A percentile compares a stretch with the other conserved stretches of the same genome.
These are phyloP conservation scores for Tadarida brasiliensis DNA, from an alignment of 2,797 vertebrate genomes.

Conservation along the genomic window DNA sequence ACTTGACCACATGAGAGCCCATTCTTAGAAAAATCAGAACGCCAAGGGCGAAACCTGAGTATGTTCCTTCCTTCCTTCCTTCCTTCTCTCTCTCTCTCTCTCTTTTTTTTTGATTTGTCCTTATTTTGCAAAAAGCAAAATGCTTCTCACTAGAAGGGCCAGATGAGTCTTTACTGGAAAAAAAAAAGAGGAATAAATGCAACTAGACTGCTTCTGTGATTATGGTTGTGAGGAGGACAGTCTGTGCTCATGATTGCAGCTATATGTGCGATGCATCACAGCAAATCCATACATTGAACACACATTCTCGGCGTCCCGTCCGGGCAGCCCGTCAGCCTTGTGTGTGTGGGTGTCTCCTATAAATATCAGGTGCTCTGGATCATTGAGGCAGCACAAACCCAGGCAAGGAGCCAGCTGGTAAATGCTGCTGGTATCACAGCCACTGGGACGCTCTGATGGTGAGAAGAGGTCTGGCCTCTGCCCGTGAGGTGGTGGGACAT, in stretches of 20 bases:
- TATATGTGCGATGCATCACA: background rate
- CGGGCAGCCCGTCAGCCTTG: fast-evolving
- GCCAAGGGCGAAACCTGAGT: background rate
- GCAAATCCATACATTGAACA: background rate
- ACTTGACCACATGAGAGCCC: background rate
- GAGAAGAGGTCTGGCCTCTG: background rate
- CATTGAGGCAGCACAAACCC: background rate
- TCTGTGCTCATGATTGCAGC: background rate
- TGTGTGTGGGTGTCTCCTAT: background rate
- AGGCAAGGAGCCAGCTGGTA: background rate
- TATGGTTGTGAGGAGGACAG: background rate
- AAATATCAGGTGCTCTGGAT: background rate
- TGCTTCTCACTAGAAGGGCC: constrained; percentile 49
- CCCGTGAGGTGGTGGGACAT: fast-evolving
- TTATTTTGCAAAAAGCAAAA: constrained; percentile 70
- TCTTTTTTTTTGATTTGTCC: constrained; percentile 10
- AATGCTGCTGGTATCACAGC: no score
- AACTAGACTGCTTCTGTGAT: background rate
- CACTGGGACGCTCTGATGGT: no score
- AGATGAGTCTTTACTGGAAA: background rate
- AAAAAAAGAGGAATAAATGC: background rate
- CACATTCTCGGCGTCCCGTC: no score
- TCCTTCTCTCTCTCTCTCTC: no score
- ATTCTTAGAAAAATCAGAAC: background rate
- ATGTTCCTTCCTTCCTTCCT: background rate